These are phyloP conservation scores for Trinectes maculatus DNA, from an alignment of 2,113 vertebrate genomes.

Conservation along the genomic window DNA sequence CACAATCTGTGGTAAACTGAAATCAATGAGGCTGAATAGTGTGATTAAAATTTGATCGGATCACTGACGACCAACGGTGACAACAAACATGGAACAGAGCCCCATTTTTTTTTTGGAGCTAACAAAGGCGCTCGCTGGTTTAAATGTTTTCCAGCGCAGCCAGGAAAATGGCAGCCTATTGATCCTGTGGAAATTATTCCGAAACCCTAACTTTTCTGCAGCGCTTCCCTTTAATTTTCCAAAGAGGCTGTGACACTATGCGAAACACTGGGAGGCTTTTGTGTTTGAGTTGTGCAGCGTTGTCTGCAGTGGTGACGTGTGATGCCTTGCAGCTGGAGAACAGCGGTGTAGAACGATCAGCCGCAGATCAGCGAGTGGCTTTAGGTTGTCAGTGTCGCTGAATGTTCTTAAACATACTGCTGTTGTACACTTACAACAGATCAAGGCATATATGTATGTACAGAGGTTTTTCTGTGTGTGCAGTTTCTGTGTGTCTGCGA, in stretches of 20 bases:
- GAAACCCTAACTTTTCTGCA: slow-evolving; percentile 42
- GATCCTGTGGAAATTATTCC: slow-evolving; percentile 47
- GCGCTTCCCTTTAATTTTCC: slow-evolving; percentile 27
- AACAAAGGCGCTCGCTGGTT: slow-evolving; percentile 62
- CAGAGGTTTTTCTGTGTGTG: slow-evolving; percentile 25
- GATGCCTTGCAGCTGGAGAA: slow-evolving; percentile 54
- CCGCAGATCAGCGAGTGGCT: slow-evolving; percentile 51
- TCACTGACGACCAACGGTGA: slow-evolving; percentile 70
- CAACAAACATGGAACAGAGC: slow-evolving; percentile 58
- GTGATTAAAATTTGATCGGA: slow-evolving; percentile 72
- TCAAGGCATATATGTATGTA: slow-evolving; percentile 53
- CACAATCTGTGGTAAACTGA: slow-evolving; percentile 72
- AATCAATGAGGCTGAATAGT: slow-evolving; percentile 76
- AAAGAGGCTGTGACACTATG: slow-evolving; percentile 15
- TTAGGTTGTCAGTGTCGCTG: too few relatives aligned
- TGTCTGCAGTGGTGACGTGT: slow-evolving; percentile 45
- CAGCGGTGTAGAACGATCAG: slow-evolving; percentile 32
- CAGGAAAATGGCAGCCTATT: slow-evolving; percentile 58
- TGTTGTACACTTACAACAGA: slow-evolving; percentile 53
- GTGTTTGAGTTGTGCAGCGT: slow-evolving; percentile 17
- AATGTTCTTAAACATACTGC: too few relatives aligned
- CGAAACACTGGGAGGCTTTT: slow-evolving; percentile 8
- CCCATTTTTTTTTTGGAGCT: slow-evolving; percentile 22
- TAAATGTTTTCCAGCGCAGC: slow-evolving; percentile 49
- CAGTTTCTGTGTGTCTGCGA: neutral